Percentiles rank a stretch among this genome's conserved stretches.
phyloP scores from a whole-genome alignment of 1,140 invertebrate species.

The Melanaphis sacchari region DNA sequence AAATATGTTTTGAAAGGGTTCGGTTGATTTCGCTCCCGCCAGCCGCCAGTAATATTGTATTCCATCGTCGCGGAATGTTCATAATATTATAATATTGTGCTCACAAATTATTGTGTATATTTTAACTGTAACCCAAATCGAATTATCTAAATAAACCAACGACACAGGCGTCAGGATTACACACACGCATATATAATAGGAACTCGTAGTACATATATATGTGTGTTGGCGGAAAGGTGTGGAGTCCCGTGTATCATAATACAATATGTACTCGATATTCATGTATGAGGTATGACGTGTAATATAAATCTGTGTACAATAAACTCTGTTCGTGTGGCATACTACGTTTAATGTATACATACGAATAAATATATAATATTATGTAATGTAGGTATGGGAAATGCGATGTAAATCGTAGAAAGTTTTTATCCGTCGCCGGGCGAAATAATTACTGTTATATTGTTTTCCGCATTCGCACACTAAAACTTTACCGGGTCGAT shows the following conservation, averaged over 20 bases:
- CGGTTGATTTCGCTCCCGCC: too few relatives aligned
- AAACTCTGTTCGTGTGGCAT: not conserved
- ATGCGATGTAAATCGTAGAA: not conserved
- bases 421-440: not conserved
- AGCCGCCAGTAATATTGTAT: too few relatives aligned
- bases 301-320: not conserved
- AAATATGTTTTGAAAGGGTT: too few relatives aligned
- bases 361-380: too few relatives aligned
- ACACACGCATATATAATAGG: too few relatives aligned
- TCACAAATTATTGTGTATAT: not conserved
- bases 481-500: not conserved
- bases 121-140: not conserved
- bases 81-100: not conserved
- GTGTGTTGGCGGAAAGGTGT: too few relatives aligned
- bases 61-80: too few relatives aligned
- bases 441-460: slow-evolving; percentile 33
- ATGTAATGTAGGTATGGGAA: too few relatives aligned
- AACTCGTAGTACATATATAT: too few relatives aligned
- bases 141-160: not conserved
- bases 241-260: not conserved
- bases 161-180: not conserved
- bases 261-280: not conserved
- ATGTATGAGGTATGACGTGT: not conserved
- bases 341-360: not conserved
- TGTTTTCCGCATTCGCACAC: not conserved